Evolutionary conservation across 2,797 vertebrate species (phyloP).

Genomic region (Poeciliopsis gracilis): DNA sequence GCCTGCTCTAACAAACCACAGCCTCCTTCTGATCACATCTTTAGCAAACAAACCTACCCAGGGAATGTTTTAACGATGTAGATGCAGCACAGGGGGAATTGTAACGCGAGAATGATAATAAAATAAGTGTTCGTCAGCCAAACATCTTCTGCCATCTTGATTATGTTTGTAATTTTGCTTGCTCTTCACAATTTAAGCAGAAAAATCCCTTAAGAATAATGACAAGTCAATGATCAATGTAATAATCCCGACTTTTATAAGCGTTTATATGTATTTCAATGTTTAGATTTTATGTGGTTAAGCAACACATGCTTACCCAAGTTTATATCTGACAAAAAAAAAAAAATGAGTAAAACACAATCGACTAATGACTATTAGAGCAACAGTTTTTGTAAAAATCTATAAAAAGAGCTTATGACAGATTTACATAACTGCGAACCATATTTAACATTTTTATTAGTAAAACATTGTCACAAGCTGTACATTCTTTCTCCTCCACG

Average conservation of each 20-base stretch:
- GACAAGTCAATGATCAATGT: too few species aligned
- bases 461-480: neutral
- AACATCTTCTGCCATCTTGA: neutral
- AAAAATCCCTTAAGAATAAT: too few species aligned
- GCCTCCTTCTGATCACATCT: conserved; percentile 44
- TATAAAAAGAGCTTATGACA: neutral
- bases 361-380: neutral
- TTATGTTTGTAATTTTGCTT: too few species aligned
- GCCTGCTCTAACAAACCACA: conserved; percentile 37
- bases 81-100: neutral
- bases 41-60: conserved; percentile 1
- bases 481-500: neutral
- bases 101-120: too few species aligned
- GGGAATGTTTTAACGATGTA: neutral
- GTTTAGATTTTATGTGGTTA: too few species aligned
- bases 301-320: neutral
- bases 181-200: too few species aligned
- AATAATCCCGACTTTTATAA: too few species aligned
- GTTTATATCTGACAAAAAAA: neutral
- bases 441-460: neutral
- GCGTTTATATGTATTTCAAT: too few species aligned
- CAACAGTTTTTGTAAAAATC: neutral
- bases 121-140: neutral
- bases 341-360: neutral
- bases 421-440: neutral